Percentiles rank a stretch among this genome's conserved stretches.
Evolutionary conservation across 1,140 invertebrate genomes (phyloP).

Genomic region (Xylocopa sonorina): DNA sequence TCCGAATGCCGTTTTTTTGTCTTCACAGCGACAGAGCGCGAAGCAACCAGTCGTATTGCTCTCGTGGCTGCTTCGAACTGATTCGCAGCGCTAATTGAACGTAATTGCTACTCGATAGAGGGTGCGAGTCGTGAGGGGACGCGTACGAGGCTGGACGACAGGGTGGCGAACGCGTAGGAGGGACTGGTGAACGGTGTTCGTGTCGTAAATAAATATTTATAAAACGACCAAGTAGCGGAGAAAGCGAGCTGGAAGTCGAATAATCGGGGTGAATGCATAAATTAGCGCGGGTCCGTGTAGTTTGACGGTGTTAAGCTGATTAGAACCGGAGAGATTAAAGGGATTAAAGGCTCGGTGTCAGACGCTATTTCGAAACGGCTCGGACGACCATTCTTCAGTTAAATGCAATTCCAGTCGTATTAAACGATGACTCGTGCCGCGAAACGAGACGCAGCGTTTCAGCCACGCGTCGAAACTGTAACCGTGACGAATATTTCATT

Average conservation of each 20-base stretch:
- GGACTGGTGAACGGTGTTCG: too few species aligned
- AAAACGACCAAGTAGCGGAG: slow-evolving; percentile 3
- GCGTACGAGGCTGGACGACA: background rate
- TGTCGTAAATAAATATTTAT: slow-evolving; percentile 11
- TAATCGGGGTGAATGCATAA: slow-evolving; percentile 45
- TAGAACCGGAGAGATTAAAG: slow-evolving; percentile 54
- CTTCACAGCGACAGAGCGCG: background rate
- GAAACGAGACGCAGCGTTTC: background rate
- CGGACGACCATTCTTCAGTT: slow-evolving; percentile 37
- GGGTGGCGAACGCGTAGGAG: background rate
- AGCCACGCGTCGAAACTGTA: background rate
- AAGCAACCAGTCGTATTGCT: background rate
- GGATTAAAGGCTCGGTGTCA: slow-evolving; percentile 59
- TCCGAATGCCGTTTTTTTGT: background rate
- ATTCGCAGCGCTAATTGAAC: slow-evolving; percentile 39
- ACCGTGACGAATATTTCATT: background rate
- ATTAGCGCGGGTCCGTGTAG: slow-evolving; percentile 48
- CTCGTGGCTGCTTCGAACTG: background rate
- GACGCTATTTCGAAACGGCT: slow-evolving; percentile 55
- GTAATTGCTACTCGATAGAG: slow-evolving; percentile 26
- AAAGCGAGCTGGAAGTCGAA: background rate
- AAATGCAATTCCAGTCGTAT: slow-evolving; percentile 51
- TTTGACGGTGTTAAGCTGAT: slow-evolving; percentile 59
- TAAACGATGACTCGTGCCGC: background rate
- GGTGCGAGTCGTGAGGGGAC: background rate